A percentile compares a stretch with the other conserved stretches of the same genome.
Evolutionary conservation across 2,888 invertebrate genomes (phyloP).

Genomic region (Asteroscopus sphinx): DNA sequence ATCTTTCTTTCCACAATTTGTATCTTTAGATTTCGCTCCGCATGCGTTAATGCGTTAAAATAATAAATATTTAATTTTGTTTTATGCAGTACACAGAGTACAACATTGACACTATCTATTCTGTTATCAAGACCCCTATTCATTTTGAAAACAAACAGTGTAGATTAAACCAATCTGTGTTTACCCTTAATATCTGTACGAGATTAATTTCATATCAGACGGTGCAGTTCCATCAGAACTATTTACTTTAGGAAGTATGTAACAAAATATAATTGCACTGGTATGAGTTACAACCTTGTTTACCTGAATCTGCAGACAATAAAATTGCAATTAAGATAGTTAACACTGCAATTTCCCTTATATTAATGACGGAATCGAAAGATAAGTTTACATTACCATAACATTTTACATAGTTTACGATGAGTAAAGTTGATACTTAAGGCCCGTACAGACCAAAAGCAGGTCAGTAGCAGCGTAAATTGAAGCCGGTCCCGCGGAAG

Average conservation of each 20-base stretch:
- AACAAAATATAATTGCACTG: constrained; percentile 40
- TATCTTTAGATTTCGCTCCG: no score
- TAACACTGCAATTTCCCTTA: constrained; percentile 17
- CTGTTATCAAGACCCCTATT: constrained; percentile 6
- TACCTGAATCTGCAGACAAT: constrained; percentile 27
- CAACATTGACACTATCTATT: not conserved
- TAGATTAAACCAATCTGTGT: constrained; percentile 30
- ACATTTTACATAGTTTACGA: not conserved
- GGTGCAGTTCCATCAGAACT: constrained; percentile 25
- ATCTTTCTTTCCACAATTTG: no score
- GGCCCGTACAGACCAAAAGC: no score
- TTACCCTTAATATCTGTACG: constrained; percentile 10
- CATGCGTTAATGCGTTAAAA: no score
- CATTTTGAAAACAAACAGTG: constrained; percentile 15
- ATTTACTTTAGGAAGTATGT: constrained; percentile 36
- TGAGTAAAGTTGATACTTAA: no score
- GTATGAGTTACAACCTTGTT: constrained; percentile 46
- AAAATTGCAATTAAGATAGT: constrained; percentile 19
- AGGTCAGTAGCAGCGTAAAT: no score
- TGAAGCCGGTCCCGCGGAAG: no score
- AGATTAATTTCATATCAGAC: constrained; percentile 42
- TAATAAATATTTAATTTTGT: no score
- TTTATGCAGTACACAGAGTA: no score
- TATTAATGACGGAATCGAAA: constrained; percentile 1
- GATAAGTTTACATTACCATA: constrained; percentile 7